Conservation (phyloP, 2,797 vertebrate species). For the Tenualosa ilisha region DNA sequence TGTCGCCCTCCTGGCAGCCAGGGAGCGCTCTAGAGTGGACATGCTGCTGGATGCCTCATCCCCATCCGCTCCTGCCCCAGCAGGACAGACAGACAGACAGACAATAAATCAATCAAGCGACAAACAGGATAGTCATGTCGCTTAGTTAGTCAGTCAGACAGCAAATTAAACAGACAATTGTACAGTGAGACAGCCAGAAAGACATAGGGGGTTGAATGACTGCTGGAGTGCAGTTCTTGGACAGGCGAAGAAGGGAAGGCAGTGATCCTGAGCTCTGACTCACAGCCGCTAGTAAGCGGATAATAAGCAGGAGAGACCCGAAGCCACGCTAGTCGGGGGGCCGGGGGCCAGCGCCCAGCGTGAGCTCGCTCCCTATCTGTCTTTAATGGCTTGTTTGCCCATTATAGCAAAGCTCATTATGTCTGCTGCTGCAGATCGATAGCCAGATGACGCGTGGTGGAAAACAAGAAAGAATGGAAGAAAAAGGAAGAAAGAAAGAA, state of each 20-base stretch:
- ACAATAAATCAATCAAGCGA: background rate
- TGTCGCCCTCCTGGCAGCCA: constrained; percentile 84
- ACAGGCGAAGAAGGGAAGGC: background rate
- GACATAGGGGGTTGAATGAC: background rate
- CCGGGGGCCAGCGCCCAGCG: background rate
- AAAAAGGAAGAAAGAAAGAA: background rate
- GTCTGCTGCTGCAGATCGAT: constrained; percentile 20
- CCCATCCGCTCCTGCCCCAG: constrained; percentile 76
- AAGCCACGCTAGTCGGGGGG: background rate
- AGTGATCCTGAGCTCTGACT: background rate
- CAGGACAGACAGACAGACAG: background rate
- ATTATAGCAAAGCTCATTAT: constrained; percentile 25
- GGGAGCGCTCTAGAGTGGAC: constrained; percentile 87
- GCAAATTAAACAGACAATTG: background rate
- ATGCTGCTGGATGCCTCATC: constrained; percentile 89
- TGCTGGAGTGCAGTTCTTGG: background rate
- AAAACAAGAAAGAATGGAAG: background rate
- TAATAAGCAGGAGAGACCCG: constrained; percentile 12
- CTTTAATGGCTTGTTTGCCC: constrained; percentile 18
- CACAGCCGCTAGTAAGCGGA: background rate
- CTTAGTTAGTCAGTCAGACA: background rate
- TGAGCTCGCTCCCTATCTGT: background rate
- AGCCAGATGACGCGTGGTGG: background rate
- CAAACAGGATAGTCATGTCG: background rate
- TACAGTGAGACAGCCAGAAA: background rate